phyloP scores from a whole-genome alignment of 2,888 invertebrate genomes.

The Callyntrura sp. region DNA sequence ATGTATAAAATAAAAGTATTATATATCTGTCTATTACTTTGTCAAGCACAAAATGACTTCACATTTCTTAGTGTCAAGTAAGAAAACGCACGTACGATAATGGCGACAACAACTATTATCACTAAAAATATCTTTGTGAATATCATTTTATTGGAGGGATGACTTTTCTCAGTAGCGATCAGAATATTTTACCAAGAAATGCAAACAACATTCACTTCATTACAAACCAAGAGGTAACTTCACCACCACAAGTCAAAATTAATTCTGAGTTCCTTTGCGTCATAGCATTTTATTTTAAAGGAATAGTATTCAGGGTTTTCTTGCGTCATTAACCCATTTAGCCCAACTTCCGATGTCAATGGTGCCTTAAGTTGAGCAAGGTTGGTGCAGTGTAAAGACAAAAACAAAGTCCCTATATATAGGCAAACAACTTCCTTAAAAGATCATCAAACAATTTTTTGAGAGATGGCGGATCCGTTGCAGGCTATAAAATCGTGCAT shows the following conservation, averaged over 20 bases:
- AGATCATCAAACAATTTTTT: not conserved
- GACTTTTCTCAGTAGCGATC: not conserved
- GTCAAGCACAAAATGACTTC: constrained; percentile 44
- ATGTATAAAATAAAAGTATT: constrained; percentile 11
- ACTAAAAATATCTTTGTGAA: constrained; percentile 48
- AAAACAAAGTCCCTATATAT: constrained; percentile 14
- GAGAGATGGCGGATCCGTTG: not conserved
- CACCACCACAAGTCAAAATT: constrained; percentile 38
- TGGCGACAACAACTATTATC: constrained; percentile 39
- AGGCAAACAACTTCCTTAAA: not conserved
- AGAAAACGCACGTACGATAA: constrained; percentile 61
- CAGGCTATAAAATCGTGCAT: not conserved
- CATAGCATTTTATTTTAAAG: constrained; percentile 55
- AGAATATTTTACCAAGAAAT: not conserved
- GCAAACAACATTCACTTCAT: not conserved
- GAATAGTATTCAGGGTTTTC: constrained; percentile 58
- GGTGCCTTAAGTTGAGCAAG: constrained; percentile 58
- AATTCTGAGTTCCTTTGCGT: not conserved
- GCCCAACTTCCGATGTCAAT: constrained; percentile 65
- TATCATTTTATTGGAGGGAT: constrained; percentile 47
- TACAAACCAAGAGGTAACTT: constrained; percentile 4
- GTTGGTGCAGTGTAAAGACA: not conserved
- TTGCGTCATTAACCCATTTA: constrained; percentile 56
- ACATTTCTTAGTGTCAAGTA: constrained; percentile 46
- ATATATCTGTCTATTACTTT: constrained; percentile 31